Evolutionary conservation across 1,140 invertebrate species (phyloP).

Genomic region (Acromyrmex heyeri): DNA sequence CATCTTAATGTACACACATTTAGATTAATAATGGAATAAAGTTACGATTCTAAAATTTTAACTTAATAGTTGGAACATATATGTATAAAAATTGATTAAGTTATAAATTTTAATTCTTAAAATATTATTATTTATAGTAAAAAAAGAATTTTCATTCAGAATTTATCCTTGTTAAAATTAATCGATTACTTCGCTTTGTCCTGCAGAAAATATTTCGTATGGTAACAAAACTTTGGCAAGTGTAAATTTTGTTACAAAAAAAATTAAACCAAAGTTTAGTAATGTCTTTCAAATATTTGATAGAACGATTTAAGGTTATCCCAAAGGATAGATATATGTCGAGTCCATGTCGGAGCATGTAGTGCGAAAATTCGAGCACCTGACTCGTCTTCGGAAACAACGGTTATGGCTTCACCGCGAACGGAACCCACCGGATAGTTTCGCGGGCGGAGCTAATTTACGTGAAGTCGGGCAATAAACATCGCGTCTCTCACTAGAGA

Average conservation of each 20-base stretch:
- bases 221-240: not conserved
- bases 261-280: not conserved
- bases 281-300: not conserved
- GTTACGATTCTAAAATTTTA: not conserved
- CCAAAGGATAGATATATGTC: constrained; percentile 72
- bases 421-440: constrained; percentile 78
- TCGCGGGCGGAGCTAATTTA: constrained; percentile 84
- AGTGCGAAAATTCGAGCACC: constrained; percentile 63
- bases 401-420: constrained; percentile 71
- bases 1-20: not conserved
- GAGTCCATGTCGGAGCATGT: constrained; percentile 32
- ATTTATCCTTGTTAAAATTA: not conserved
- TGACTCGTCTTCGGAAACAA: constrained; percentile 74
- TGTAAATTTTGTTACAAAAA: not conserved
- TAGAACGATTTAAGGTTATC: constrained; percentile 22
- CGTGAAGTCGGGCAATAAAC: constrained; percentile 85
- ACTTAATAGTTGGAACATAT: too few relatives aligned
- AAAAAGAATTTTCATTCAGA: not conserved
- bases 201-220: not conserved
- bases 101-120: not conserved
- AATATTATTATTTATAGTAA: not conserved
- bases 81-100: not conserved
- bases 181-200: not conserved
- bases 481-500: constrained; percentile 84
- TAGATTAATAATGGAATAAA: not conserved